Conservation (phyloP, 2,888 invertebrate genomes). For the Oligia latruncula region DNA sequence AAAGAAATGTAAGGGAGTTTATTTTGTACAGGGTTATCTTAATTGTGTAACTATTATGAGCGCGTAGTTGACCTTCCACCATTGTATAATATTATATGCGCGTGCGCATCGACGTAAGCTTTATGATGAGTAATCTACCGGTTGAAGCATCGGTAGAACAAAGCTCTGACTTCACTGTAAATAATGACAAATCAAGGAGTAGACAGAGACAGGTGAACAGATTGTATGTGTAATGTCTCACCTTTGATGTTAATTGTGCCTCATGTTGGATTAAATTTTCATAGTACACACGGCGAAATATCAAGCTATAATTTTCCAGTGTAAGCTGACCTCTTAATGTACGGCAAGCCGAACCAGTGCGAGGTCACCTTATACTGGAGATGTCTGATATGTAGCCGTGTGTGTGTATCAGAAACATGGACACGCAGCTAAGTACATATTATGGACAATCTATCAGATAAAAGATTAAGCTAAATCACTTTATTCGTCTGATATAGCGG, state of each 20-base stretch:
- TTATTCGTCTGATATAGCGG: background rate
- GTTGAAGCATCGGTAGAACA: constrained; percentile 36
- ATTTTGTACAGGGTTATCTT: background rate
- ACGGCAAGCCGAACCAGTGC: too few relatives aligned
- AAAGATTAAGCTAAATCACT: background rate
- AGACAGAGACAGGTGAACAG: background rate
- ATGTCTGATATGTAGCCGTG: too few relatives aligned
- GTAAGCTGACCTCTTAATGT: too few relatives aligned
- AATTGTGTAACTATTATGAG: constrained; percentile 16
- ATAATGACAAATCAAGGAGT: constrained; percentile 8
- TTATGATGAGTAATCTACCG: constrained; percentile 41
- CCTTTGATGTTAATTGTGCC: constrained; percentile 6
- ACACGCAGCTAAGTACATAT: background rate
- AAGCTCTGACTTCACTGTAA: constrained; percentile 35
- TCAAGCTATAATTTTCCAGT: too few relatives aligned
- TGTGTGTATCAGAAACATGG: background rate
- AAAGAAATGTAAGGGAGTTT: background rate
- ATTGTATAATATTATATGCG: constrained; percentile 33
- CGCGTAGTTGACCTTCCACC: constrained; percentile 44
- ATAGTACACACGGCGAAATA: too few relatives aligned
- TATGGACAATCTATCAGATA: background rate
- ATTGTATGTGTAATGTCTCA: background rate
- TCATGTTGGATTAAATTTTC: background rate
- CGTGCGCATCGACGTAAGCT: constrained; percentile 39
- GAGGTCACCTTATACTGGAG: too few relatives aligned